phyloP scores from a whole-genome alignment of 2,113 vertebrate species.

The Clarias macrocephalus region DNA sequence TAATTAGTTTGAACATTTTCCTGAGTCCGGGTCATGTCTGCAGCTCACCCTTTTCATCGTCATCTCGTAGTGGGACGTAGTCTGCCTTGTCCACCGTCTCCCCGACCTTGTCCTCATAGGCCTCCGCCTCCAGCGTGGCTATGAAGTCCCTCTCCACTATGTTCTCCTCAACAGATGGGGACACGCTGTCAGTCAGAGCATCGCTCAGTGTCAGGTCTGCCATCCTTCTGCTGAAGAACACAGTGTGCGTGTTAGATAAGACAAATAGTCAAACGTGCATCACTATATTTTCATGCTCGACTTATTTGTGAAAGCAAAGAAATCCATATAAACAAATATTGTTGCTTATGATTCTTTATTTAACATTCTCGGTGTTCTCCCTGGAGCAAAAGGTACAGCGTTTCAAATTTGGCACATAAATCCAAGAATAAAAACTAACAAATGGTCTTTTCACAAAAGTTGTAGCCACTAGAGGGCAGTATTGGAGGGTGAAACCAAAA shows the following conservation, averaged over 20 bases:
- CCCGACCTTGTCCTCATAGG: constrained; percentile 86
- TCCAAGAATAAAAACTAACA: not conserved
- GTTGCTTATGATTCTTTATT: not conserved
- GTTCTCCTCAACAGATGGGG: constrained; percentile 74
- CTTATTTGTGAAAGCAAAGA: not conserved
- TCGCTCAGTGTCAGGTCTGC: constrained; percentile 88
- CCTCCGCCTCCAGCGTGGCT: constrained; percentile 84
- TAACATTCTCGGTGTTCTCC: not conserved
- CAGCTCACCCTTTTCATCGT: constrained; percentile 68
- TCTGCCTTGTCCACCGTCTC: constrained; percentile 89
- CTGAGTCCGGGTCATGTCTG: not conserved
- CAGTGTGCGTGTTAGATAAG: not conserved
- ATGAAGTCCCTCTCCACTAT: constrained; percentile 88
- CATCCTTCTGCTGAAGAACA: constrained; percentile 58
- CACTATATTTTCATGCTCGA: not conserved
- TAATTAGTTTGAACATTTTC: not conserved
- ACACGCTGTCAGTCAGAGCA: constrained; percentile 80
- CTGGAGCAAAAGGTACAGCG: not conserved
- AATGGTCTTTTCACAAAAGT: not conserved
- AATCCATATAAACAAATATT: not conserved
- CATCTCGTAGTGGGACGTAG: constrained; percentile 88
- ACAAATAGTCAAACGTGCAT: not conserved
- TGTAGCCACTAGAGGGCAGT: constrained; percentile 37
- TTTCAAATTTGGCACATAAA: not conserved
- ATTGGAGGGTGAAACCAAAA: not conserved